A percentile compares a stretch with the other conserved stretches of the same genome.
Conservation (phyloP, 2,888 invertebrate genomes). For the Platycheirus albimanus region DNA sequence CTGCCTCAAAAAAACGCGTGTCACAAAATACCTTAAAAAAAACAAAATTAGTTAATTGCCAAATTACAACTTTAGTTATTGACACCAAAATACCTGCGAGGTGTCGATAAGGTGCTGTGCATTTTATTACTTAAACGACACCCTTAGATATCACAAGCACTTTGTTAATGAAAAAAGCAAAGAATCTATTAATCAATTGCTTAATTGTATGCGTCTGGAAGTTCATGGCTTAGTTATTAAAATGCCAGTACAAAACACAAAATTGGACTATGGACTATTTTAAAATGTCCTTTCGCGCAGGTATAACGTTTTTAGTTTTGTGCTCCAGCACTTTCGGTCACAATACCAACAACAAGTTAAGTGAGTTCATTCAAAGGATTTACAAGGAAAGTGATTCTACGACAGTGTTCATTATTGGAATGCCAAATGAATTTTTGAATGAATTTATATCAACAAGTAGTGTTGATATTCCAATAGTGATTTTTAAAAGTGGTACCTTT, state of each 20-base stretch:
- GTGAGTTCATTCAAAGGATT: constrained; percentile 18
- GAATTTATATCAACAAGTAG: background rate
- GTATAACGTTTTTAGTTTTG: background rate
- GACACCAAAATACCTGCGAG: no score
- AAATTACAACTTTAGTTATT: no score
- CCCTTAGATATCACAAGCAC: no score
- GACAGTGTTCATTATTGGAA: constrained; percentile 23
- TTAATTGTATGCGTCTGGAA: no score
- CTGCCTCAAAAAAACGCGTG: no score
- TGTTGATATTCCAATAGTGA: background rate
- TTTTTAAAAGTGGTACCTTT: background rate
- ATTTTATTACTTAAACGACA: no score
- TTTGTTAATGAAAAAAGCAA: no score
- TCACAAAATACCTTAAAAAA: no score
- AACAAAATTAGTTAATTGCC: no score
- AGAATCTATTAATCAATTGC: no score
- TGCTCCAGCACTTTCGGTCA: background rate
- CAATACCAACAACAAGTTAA: background rate
- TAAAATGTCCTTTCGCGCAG: background rate
- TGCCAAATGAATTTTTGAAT: background rate
- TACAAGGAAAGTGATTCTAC: constrained; percentile 13
- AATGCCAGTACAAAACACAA: background rate
- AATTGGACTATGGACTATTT: background rate
- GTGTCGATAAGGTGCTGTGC: no score
- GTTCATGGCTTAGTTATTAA: no score